These are phyloP conservation scores for Gila orcuttii DNA, from an alignment of 2,113 vertebrate species.

Conservation along the genomic window DNA sequence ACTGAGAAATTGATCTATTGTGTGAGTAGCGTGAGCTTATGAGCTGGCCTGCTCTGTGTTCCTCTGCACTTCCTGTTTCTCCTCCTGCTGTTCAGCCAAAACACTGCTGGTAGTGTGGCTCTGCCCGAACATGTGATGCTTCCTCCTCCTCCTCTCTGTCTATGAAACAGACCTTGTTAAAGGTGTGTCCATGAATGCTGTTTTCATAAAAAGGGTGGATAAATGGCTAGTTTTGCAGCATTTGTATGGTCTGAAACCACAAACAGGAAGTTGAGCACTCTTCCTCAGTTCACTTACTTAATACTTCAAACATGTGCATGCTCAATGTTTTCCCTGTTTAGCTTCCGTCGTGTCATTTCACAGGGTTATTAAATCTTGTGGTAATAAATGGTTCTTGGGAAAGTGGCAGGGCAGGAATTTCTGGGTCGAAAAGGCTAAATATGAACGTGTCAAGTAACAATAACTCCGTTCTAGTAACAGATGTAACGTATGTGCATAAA, in stretches of 20 bases:
- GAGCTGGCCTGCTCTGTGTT: neutral
- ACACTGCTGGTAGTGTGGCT: neutral
- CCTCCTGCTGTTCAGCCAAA: neutral
- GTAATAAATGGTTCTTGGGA: neutral
- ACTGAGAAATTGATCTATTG: neutral
- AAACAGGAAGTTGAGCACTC: neutral
- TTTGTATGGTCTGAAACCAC: neutral
- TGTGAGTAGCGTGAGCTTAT: neutral
- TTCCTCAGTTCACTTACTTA: neutral
- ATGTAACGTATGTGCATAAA: neutral
- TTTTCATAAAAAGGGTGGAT: neutral
- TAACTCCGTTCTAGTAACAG: neutral
- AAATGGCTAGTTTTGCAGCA: neutral
- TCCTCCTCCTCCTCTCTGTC: neutral
- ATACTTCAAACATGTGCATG: neutral
- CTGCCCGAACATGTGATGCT: constrained; percentile 17
- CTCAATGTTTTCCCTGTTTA: neutral
- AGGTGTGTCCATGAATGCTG: neutral
- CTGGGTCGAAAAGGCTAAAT: neutral
- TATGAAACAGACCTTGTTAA: neutral
- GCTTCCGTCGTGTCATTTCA: neutral
- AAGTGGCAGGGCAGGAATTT: neutral
- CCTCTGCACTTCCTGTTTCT: constrained; percentile 51
- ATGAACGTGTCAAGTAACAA: neutral
- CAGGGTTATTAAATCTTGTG: neutral